phyloP scores from a whole-genome alignment of 2,797 vertebrate genomes.

The Platalea minor region DNA sequence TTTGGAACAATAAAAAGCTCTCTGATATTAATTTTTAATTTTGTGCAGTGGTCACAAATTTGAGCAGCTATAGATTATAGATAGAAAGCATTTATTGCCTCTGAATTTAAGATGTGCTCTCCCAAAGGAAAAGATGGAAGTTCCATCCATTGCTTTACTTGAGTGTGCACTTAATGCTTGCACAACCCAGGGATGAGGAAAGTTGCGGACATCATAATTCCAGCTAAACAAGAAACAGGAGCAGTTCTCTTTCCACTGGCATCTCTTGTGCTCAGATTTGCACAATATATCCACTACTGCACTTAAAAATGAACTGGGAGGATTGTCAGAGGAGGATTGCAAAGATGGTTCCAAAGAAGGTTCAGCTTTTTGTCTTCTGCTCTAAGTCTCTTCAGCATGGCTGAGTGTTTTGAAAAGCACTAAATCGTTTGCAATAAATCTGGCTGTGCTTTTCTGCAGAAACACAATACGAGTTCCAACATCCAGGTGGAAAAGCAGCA shows the following conservation, averaged over 20 bases:
- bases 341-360: not conserved
- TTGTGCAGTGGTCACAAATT: not conserved
- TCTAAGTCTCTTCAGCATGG: not conserved
- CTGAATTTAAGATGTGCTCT: not conserved
- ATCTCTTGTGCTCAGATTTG: not conserved
- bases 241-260: not conserved
- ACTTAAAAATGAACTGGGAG: not conserved
- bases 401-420: not conserved
- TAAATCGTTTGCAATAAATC: no score
- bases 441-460: not conserved
- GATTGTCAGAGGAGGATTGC: not conserved
- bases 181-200: not conserved
- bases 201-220: not conserved
- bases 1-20: not conserved
- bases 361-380: not conserved
- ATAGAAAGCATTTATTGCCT: not conserved
- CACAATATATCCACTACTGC: not conserved
- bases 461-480: not conserved
- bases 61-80: not conserved
- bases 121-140: not conserved
- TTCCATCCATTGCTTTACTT: not conserved
- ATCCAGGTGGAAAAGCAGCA: not conserved
- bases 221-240: not conserved
- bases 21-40: not conserved
- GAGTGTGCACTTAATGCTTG: accelerated